Evolutionary conservation across 2,797 vertebrate genomes (phyloP), one percentile per base, ranked within the genome.

Genomic region (Molothrus ater): DNA sequence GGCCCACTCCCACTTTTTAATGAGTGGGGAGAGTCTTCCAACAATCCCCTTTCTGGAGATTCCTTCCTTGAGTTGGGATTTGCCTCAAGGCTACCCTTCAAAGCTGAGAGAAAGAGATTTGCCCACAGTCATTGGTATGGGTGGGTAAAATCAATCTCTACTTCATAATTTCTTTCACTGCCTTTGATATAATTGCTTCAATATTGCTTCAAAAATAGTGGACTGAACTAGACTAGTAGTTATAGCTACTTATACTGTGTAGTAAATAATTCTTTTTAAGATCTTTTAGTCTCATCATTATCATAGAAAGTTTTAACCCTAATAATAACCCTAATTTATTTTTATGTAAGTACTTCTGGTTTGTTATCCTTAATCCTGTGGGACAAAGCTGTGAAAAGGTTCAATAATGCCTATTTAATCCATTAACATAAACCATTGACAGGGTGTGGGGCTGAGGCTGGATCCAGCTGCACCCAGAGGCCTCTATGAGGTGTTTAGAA

Each of bases 51-150:
- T 76, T 31, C 43, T 51, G n/a, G 10, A 64, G 38, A 17, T n/a
- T 63, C 32, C 63, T 63, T 61, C 24, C 28, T 25, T 36, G 24
- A 70, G 28, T 1, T 54, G 50, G 50, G 24, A 70, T 9, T 26
- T 36, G 19, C 43, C 11, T 63, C 24, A 75, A 50, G 19, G 20
- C 38, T 59, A 51, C 24, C 8, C 20, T n/a, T 57, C 0, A 0
- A 70, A 69, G 28, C 7, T 64, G 19, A 61, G 19, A 34, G 47
- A 54, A 40, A n/a, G 29, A 28, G 19, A 45, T 64, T 70, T 57
- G 20, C 43, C 24, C n/a, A n/a, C 2, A 13, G 11, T 34, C 3
- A 5, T 9, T 29, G 8, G 25, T 31, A 64, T 3, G 20, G 32
- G 28, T n/a, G 16, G 70, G 24, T 22, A 76, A 50, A 34, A 76